Percentiles rank a stretch among this genome's conserved stretches.
Evolutionary conservation across 2,888 invertebrate genomes (phyloP).

Genomic region (Luperina testacea): DNA sequence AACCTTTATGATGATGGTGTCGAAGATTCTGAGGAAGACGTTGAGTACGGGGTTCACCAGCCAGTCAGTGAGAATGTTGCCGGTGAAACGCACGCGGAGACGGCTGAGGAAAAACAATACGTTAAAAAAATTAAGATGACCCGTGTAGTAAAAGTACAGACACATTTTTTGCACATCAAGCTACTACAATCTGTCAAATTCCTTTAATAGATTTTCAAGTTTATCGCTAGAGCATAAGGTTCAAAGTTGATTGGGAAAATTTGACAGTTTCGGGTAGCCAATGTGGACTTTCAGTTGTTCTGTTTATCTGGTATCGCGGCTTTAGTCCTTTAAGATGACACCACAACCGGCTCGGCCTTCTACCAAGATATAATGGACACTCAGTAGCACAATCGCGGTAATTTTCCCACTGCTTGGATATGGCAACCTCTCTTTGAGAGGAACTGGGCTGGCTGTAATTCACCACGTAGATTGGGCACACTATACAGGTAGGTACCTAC

Average conservation of each 20-base stretch:
- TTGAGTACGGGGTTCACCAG: slow-evolving; percentile 85
- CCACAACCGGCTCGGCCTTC: not conserved
- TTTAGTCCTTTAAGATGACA: not conserved
- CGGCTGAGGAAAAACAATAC: slow-evolving; percentile 77
- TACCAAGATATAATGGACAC: not conserved
- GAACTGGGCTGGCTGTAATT: not conserved
- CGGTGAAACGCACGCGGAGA: slow-evolving; percentile 85
- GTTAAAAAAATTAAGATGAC: not conserved
- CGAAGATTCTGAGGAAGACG: slow-evolving; percentile 85
- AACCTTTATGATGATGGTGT: slow-evolving; percentile 84
- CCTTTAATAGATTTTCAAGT: no score
- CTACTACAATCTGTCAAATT: no score
- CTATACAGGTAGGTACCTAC: not conserved
- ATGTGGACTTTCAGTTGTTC: not conserved
- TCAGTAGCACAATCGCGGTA: not conserved
- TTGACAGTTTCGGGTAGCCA: not conserved
- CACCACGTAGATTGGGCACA: not conserved
- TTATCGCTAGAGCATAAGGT: no score
- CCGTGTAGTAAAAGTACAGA: not conserved
- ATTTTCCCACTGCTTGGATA: not conserved
- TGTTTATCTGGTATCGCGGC: not conserved
- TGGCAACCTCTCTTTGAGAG: not conserved
- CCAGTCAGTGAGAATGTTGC: slow-evolving; percentile 88
- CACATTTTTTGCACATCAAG: no score
- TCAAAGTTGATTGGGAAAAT: no score